Evolutionary conservation across 2,888 invertebrate species (phyloP).

Genomic region (Metellina segmentata): DNA sequence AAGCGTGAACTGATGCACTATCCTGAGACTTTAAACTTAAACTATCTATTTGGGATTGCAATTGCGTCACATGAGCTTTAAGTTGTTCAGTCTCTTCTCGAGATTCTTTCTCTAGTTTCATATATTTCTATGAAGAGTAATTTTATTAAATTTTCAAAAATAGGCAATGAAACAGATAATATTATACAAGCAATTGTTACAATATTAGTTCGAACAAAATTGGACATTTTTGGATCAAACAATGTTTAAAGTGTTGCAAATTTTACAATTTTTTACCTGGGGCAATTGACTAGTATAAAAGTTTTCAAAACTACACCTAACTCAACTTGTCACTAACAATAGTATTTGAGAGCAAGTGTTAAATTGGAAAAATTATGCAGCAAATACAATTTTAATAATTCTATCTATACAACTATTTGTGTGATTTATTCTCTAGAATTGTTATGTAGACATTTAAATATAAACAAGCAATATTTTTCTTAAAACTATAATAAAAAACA

Average conservation of each 20-base stretch:
- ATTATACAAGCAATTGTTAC: too few species aligned
- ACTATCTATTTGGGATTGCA: constrained; percentile 27
- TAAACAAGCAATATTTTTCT: neutral
- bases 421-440: neutral
- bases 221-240: too few species aligned
- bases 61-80: constrained; percentile 20
- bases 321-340: too few species aligned
- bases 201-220: too few species aligned
- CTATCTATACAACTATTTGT: too few species aligned
- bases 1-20: neutral
- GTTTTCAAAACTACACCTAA: too few species aligned
- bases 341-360: too few species aligned
- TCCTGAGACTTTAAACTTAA: neutral
- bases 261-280: too few species aligned
- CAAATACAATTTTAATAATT: too few species aligned
- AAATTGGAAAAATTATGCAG: too few species aligned
- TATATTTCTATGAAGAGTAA: constrained; percentile 60
- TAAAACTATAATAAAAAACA: neutral
- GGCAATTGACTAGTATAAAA: too few species aligned
- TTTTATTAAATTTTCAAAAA: neutral
- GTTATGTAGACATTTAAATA: neutral
- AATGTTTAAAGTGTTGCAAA: too few species aligned
- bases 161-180: neutral
- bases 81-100: constrained; percentile 50
- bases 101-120: constrained; percentile 61